These are phyloP conservation scores for Harpegnathos saltator DNA, from an alignment of 1,140 invertebrate species.

Conservation along the genomic window DNA sequence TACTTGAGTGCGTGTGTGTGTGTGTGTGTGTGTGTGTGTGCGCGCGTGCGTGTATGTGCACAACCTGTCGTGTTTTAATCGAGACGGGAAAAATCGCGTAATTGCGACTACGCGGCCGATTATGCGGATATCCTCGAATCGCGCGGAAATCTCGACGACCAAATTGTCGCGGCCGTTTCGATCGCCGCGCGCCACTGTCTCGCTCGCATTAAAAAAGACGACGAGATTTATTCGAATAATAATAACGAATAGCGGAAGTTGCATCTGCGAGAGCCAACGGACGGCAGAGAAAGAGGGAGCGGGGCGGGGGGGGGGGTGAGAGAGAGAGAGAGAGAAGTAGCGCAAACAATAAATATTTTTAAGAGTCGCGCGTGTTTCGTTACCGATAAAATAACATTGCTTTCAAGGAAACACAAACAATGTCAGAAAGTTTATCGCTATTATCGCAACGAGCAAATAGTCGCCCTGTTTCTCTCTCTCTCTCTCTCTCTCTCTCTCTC, in stretches of 20 bases:
- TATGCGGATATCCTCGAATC: slow-evolving; percentile 33
- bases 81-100: slow-evolving; percentile 22
- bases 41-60: neutral
- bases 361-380: slow-evolving; percentile 46
- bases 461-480: slow-evolving; percentile 30
- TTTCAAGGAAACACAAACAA: slow-evolving; percentile 56
- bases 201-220: slow-evolving; percentile 28
- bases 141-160: neutral
- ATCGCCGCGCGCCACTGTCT: slow-evolving; percentile 1
- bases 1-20: no score
- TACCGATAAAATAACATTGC: slow-evolving; percentile 66
- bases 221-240: slow-evolving; percentile 28
- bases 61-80: slow-evolving; percentile 34
- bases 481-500: neutral
- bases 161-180: slow-evolving; percentile 14
- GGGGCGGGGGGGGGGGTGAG: neutral
- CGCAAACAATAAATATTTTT: slow-evolving; percentile 56
- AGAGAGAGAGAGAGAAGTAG: neutral
- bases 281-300: neutral
- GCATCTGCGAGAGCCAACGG: neutral
- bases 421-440: slow-evolving; percentile 59
- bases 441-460: slow-evolving; percentile 55
- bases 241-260: slow-evolving; percentile 29
- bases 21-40: neutral
- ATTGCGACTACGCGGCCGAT: slow-evolving; percentile 23